Percentiles rank a stretch among this genome's conserved stretches.
These are phyloP conservation scores for Ornithoptera priamus DNA, from an alignment of 2,888 invertebrate species.

Conservation along the genomic window DNA sequence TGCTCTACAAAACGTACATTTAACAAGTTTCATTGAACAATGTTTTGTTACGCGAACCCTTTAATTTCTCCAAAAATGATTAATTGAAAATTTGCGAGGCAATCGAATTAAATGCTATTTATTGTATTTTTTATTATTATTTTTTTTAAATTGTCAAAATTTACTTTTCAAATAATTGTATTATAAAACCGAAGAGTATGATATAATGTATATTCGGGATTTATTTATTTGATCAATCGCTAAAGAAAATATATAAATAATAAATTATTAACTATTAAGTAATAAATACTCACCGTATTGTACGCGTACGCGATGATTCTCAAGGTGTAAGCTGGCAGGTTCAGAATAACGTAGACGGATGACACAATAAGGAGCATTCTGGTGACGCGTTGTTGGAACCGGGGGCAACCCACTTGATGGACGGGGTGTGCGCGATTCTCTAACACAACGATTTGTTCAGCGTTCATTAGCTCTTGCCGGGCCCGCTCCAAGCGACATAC, in stretches of 20 bases:
- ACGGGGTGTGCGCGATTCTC: slow-evolving; percentile 30
- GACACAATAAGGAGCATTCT: slow-evolving; percentile 91
- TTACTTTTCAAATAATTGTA: no score
- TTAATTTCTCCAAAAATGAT: no score
- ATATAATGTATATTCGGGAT: no score
- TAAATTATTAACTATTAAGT: background rate
- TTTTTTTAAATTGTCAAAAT: no score
- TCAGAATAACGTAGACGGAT: slow-evolving; percentile 87
- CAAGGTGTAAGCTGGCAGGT: slow-evolving; percentile 87
- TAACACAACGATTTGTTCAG: slow-evolving; percentile 32
- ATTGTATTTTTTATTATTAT: no score
- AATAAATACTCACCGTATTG: slow-evolving; percentile 63
- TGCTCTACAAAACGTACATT: no score
- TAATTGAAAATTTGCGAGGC: no score
- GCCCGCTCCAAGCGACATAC: slow-evolving; percentile 82
- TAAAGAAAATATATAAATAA: background rate
- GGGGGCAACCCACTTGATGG: slow-evolving; percentile 53
- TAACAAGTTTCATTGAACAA: no score
- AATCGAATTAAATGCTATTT: no score
- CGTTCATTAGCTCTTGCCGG: slow-evolving; percentile 56
- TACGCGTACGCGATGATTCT: slow-evolving; percentile 82
- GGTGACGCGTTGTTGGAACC: slow-evolving; percentile 85
- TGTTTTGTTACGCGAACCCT: no score
- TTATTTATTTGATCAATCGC: background rate
- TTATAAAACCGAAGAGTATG: no score